Evolutionary conservation across 2,797 vertebrate genomes (phyloP), one percentile per base, ranked within the genome.

Genomic region (Hapalemur alaotrensis): DNA sequence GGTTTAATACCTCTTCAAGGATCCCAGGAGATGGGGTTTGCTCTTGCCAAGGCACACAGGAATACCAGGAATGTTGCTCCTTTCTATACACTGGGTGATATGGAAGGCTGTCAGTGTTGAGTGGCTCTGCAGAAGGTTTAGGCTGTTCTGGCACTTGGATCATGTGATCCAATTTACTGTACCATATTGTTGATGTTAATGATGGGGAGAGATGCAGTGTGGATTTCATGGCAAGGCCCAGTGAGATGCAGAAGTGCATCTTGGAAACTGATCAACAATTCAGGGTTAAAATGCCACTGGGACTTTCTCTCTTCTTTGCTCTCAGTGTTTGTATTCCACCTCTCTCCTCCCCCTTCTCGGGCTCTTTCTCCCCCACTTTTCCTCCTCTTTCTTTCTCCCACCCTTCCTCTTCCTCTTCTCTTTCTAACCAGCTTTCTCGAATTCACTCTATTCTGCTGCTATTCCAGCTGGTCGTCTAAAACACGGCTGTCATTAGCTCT

Each of bases 371-470:
- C 32, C 63, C 32, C 2, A 17, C 32, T 65, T 14, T 3, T 65
- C 30, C 30, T 63, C 20, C 25, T 6, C 57, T 50, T 5, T 41
- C 15, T 57, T 30, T 28, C 17, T 43, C 10, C 4, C 52, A 23
- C 17, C 38, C 6, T 46, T 17, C 4, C 18, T 50, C 18, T 15
- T 32, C 32, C 11, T 35, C 17, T 82, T 41, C 57, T 59, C 57
- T 57, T 48, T 18, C 5, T 46, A 13, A 15, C 14, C 9, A 78
- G 11, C 2, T 0, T 46, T 14, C 10, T 50, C 4, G 1, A 5
- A 38, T 25, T 52, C 25, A 25, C 4, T 25, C 28, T 25, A 1
- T 35, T 81, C 52, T 91, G 73, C 20, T 65, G 15, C 25, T 78
- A 50, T 22, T 78, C 2, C 6, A 52, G 32, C 46, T 4, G 15